A percentile compares a stretch with the other conserved stretches of the same genome.
Evolutionary conservation across 2,797 vertebrate species (phyloP).

Genomic region (Oophaga sylvatica): DNA sequence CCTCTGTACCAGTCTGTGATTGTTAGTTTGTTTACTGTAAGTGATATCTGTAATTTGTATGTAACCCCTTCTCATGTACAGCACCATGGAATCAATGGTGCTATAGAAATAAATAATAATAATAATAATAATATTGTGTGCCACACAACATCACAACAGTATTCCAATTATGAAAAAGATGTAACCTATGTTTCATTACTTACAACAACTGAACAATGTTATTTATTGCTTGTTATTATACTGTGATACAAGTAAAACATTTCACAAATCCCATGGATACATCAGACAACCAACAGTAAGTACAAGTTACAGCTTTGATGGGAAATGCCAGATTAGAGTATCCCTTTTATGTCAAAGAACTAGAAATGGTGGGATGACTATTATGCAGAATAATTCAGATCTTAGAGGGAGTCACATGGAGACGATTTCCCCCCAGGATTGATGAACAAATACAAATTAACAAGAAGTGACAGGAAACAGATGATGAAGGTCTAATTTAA

Average conservation of each 20-base stretch:
- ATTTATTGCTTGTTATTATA: neutral
- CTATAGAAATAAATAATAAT: too few species aligned
- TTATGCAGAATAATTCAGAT: constrained; percentile 78
- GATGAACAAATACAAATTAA: constrained; percentile 79
- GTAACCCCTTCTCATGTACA: too few species aligned
- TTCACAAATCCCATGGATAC: too few species aligned
- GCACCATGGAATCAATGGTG: too few species aligned
- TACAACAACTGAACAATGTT: neutral
- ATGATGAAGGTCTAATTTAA: constrained; percentile 79
- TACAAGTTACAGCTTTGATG: neutral
- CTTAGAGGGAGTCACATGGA: constrained; percentile 73
- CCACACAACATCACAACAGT: too few species aligned
- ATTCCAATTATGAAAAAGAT: too few species aligned
- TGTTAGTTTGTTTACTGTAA: too few species aligned
- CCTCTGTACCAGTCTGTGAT: too few species aligned
- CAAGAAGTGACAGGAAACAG: constrained; percentile 85
- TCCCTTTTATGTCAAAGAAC: constrained; percentile 66
- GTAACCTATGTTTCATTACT: too few species aligned
- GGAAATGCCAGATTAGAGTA: constrained; percentile 34
- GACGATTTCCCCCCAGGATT: constrained; percentile 82
- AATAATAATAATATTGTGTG: too few species aligned
- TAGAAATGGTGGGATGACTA: constrained; percentile 70
- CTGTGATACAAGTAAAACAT: neutral
- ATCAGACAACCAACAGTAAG: neutral
- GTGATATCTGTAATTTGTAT: too few species aligned